Conservation (phyloP, 2,113 vertebrate species). For the Pachyramphus minor region DNA sequence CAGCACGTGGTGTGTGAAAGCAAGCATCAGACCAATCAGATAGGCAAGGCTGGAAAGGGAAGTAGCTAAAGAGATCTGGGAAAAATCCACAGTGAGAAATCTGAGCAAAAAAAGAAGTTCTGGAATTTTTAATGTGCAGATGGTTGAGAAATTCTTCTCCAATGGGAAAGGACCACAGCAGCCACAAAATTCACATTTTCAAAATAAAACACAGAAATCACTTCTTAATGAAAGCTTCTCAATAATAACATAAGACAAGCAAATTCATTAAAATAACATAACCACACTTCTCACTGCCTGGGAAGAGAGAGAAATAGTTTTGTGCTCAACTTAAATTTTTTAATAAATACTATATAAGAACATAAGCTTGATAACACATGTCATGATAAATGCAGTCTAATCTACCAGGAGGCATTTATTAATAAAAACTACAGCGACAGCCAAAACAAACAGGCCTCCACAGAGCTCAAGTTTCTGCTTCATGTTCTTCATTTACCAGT, state of each 20-base stretch:
- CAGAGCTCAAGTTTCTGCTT: constrained; percentile 15
- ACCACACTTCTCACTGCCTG: neutral
- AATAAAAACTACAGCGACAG: constrained; percentile 2
- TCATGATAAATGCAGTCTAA: constrained; percentile 48
- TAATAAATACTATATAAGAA: constrained; percentile 36
- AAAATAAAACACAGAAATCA: neutral
- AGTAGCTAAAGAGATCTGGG: neutral
- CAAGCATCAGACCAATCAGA: neutral
- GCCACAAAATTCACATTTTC: neutral
- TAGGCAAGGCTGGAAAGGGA: neutral
- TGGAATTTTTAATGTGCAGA: neutral
- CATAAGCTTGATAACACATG: constrained; percentile 55
- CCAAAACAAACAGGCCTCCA: constrained; percentile 55
- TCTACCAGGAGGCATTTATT: constrained; percentile 56
- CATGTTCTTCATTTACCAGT: neutral
- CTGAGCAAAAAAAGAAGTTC: neutral
- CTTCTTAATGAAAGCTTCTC: neutral
- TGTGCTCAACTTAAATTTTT: neutral
- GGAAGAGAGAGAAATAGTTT: constrained; percentile 20
- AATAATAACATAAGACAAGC: neutral
- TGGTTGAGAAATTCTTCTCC: neutral
- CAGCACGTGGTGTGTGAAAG: neutral
- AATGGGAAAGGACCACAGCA: neutral
- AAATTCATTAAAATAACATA: constrained; percentile 19
- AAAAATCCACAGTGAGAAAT: neutral